Evolutionary conservation across 2,888 invertebrate species (phyloP).

Genomic region (Callyntrura sp.): DNA sequence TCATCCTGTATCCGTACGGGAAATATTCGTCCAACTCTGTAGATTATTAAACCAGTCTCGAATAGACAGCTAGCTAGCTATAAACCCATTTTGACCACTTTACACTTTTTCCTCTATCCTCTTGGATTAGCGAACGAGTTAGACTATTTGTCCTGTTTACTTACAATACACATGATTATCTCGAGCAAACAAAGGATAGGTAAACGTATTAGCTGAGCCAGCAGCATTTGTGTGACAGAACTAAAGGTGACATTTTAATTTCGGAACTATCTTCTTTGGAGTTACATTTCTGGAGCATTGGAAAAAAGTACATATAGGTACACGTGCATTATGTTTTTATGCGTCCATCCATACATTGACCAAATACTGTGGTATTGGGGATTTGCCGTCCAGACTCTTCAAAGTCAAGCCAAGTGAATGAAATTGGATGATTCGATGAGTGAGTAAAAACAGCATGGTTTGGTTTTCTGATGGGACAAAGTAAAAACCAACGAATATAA

Average conservation of each 20-base stretch:
- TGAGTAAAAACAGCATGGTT: slow-evolving; percentile 60
- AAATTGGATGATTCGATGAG: slow-evolving; percentile 61
- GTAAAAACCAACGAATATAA: slow-evolving; percentile 24
- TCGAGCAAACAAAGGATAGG: not conserved
- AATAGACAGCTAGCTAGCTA: no score
- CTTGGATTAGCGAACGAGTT: not conserved
- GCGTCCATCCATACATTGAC: not conserved
- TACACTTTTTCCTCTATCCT: not conserved
- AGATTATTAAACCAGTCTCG: no score
- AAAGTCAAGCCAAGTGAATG: slow-evolving; percentile 66
- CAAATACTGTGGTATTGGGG: not conserved
- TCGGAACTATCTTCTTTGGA: not conserved
- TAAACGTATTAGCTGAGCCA: slow-evolving; percentile 30
- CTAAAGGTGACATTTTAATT: slow-evolving; percentile 47
- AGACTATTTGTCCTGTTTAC: not conserved
- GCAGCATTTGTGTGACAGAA: not conserved
- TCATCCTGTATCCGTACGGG: no score
- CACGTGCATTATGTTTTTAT: not conserved
- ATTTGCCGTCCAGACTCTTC: not conserved
- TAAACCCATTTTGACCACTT: not conserved
- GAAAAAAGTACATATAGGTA: not conserved
- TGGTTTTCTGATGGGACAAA: slow-evolving; percentile 35
- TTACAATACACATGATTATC: slow-evolving; percentile 1
- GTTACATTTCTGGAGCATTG: not conserved
- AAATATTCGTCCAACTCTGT: no score